phyloP scores from a whole-genome alignment of 1,140 invertebrate genomes.

The Drosophila erecta region DNA sequence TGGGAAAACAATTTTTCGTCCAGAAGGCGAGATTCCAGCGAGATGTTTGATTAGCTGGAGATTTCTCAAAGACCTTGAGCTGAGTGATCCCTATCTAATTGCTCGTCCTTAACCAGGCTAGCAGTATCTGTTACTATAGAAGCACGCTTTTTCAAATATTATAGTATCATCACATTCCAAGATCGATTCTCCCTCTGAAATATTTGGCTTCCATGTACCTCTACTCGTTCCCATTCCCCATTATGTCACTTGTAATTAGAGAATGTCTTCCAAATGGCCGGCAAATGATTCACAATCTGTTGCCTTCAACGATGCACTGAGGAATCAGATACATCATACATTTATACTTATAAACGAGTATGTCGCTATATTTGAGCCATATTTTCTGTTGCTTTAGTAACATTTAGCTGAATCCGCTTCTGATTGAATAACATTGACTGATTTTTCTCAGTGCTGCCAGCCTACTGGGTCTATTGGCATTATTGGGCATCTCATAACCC shows the following conservation, averaged over 20 bases:
- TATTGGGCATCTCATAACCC: constrained; percentile 54
- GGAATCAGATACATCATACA: not conserved
- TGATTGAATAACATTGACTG: too few relatives aligned
- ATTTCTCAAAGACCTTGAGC: constrained; percentile 16
- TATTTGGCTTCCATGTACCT: not conserved
- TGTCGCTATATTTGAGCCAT: too few relatives aligned
- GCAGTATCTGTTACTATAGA: too few relatives aligned
- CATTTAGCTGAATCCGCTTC: too few relatives aligned
- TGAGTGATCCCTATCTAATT: not conserved
- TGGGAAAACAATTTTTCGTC: constrained; percentile 58
- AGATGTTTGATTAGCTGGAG: constrained; percentile 47
- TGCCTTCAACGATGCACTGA: constrained; percentile 20
- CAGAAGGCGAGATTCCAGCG: constrained; percentile 28
- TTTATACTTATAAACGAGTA: too few relatives aligned
- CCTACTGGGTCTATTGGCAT: constrained; percentile 26
- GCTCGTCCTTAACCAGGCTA: not conserved
- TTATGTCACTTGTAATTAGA: constrained; percentile 72
- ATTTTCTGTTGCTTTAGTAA: too few relatives aligned
- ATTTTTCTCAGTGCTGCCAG: not conserved
- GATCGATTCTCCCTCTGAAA: not conserved
- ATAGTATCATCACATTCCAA: not conserved
- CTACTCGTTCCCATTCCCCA: constrained; percentile 21
- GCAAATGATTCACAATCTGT: constrained; percentile 61
- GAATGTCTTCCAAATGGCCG: constrained; percentile 34
- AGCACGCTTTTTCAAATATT: not conserved